phyloP scores from a whole-genome alignment of 2,797 vertebrate genomes.

The Psittacula echo region DNA sequence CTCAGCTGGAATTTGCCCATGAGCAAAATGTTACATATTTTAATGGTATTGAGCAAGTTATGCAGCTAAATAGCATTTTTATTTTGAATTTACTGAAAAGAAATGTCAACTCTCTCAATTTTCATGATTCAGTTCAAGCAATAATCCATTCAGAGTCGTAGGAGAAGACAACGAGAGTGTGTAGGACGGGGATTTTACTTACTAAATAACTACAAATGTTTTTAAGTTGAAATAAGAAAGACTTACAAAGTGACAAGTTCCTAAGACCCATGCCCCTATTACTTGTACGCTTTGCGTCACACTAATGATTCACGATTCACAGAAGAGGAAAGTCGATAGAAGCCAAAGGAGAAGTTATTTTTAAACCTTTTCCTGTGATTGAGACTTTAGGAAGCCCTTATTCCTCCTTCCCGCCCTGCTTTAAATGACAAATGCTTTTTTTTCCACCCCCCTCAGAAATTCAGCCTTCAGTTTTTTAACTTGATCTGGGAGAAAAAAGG shows the following conservation, averaged over 20 bases:
- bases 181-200: constrained; percentile 22
- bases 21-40: not conserved
- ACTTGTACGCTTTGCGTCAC: not conserved
- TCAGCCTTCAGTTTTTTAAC: not conserved
- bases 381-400: not conserved
- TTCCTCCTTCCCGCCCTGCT: not conserved
- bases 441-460: not conserved
- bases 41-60: not conserved
- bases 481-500: not conserved
- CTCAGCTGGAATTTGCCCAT: not conserved
- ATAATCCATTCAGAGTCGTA: not conserved
- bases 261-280: not conserved
- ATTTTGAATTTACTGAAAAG: not conserved
- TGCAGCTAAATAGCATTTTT: not conserved
- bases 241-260: not conserved
- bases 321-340: not conserved
- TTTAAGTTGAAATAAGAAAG: constrained; percentile 4
- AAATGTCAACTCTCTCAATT: not conserved
- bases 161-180: not conserved
- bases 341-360: not conserved
- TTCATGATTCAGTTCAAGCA: not conserved
- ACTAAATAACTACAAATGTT: not conserved
- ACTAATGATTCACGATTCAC: not conserved
- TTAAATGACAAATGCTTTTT: not conserved
- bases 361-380: not conserved